Conservation (phyloP, 92 coral and sea anemone species). For the Chrysogorgia sp. region DNA sequence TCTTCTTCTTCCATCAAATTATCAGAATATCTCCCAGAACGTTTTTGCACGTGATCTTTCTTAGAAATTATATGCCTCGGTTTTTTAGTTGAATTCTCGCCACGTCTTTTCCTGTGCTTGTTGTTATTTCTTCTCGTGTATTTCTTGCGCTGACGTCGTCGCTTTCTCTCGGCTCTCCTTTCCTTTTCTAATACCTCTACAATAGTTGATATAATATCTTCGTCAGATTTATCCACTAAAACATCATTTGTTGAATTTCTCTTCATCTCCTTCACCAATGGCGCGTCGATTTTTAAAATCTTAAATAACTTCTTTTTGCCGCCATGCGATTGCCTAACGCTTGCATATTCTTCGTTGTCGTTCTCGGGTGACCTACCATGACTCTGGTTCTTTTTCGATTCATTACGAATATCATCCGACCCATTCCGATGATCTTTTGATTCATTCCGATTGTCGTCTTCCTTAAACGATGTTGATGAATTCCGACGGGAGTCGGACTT, state of each 20-base stretch:
- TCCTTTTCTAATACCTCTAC: conserved; percentile 26
- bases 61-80: neutral
- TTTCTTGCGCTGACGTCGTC: neutral
- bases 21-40: neutral
- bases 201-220: conserved; percentile 25
- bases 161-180: neutral
- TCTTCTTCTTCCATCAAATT: conserved; percentile 37
- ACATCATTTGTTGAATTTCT: neutral
- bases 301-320: neutral
- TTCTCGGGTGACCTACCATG: neutral
- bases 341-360: neutral
- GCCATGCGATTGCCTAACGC: neutral
- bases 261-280: neutral
- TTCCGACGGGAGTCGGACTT: neutral
- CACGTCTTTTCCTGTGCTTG: neutral
- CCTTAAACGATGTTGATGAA: neutral
- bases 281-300: neutral
- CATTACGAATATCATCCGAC: neutral
- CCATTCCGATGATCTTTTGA: neutral
- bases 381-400: neutral
- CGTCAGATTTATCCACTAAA: conserved; percentile 16
- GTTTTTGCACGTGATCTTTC: conserved; percentile 14
- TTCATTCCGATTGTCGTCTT: neutral
- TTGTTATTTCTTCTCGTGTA: neutral
- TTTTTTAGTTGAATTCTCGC: neutral